These are phyloP conservation scores for Heliconius ismenius DNA, from an alignment of 2,888 invertebrate genomes.

Conservation along the genomic window DNA sequence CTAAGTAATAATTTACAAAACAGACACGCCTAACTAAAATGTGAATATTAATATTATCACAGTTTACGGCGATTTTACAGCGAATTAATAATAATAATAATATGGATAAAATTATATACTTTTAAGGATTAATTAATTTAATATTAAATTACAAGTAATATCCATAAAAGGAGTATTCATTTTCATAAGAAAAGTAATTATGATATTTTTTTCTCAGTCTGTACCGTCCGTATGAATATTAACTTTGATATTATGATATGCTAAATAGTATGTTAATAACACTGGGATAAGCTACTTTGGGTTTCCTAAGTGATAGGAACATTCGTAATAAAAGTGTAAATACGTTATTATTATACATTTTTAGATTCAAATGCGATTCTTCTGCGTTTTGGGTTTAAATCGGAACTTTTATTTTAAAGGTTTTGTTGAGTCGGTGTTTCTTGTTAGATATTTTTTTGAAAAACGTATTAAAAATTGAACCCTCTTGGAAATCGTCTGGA, in stretches of 20 bases:
- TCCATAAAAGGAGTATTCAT: constrained; percentile 47
- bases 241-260: constrained; percentile 42
- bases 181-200: constrained; percentile 53
- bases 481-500: too few species aligned
- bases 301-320: constrained; percentile 34
- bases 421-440: neutral
- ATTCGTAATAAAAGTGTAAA: constrained; percentile 27
- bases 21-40: constrained; percentile 56
- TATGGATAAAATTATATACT: constrained; percentile 24
- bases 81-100: constrained; percentile 26
- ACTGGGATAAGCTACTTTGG: constrained; percentile 21
- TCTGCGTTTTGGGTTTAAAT: neutral
- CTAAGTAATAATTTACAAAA: constrained; percentile 49
- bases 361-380: neutral
- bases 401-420: neutral
- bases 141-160: constrained; percentile 20
- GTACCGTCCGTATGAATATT: constrained; percentile 35
- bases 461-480: too few species aligned
- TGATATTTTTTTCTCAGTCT: constrained; percentile 44
- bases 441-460: neutral
- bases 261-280: constrained; percentile 32
- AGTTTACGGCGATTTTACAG: constrained; percentile 50
- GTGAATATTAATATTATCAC: constrained; percentile 59
- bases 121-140: constrained; percentile 44
- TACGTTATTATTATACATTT: constrained; percentile 13